Base-by-base conservation (phyloP, 2,888 invertebrate genomes). In the Heliconius charithonia region DNA sequence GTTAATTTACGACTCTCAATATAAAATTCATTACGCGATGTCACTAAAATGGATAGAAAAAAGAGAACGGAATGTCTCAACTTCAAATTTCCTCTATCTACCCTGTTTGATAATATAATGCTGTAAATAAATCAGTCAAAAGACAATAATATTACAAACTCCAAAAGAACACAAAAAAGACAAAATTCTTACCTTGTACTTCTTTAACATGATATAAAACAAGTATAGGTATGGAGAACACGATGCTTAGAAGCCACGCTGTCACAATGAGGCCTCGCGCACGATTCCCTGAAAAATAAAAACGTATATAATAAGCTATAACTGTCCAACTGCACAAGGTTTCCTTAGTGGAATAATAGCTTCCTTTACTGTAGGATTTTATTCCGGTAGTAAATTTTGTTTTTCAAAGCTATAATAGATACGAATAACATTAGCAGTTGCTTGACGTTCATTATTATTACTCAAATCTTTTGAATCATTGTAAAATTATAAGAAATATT, bases 161-260 rank as follows among this genome's bases (percentile, higher is more conserved):
- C 51, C 51, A 51, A 51, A 51, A 51, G 6, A 19, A 51, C 51
- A 51, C 7, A 7, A 51, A 22, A 51, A 2, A 51, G 16, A 75
- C 4, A 16, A 66, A 45, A 69, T 25, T 13, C 72, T 78, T 75
- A 96, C 97, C 97, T 96, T 98, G 96, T 81, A 98, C 96, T 80
- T 96, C 95, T 87, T 96, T 97, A 85, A 98, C 97, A 91, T 98
- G 97, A 86, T 98, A 98, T 3, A 98, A 95, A 83, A 98, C 96
- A 79, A 98, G 95, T 45, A 97, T 97, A 59, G 98, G 98, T 69
- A 97, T 93, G 2, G 98, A 97, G 89, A 98, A 98, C 51, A 98
- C 83, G 19, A 97, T 96, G 85, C 98, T 98, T 80, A 98, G 95
- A 12, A 97, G 88, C 98, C 98, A 98, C 0, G 98, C 98, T 9